These are phyloP conservation scores for Indri indri DNA, from an alignment of 2,113 vertebrate genomes.

Conservation along the genomic window DNA sequence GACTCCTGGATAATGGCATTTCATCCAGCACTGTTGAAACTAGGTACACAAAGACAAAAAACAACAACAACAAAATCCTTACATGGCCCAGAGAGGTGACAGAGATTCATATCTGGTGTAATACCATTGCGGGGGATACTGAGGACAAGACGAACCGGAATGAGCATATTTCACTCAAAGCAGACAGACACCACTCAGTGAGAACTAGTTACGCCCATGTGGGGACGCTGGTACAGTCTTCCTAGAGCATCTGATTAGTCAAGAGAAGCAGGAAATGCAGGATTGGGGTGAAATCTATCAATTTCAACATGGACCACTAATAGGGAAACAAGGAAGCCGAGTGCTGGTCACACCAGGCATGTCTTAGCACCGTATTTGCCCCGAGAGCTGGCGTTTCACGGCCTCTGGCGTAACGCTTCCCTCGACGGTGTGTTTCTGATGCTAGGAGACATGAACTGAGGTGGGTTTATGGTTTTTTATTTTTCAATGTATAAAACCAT, in stretches of 20 bases:
- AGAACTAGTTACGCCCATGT: not conserved
- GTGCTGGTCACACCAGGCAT: not conserved
- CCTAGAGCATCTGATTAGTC: not conserved
- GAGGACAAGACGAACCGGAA: not conserved
- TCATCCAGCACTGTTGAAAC: no score
- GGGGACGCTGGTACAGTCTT: not conserved
- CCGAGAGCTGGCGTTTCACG: not conserved
- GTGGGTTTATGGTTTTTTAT: not conserved
- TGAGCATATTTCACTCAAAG: not conserved
- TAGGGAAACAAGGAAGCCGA: no score
- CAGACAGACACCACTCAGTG: rapidly evolving
- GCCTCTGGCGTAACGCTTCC: no score
- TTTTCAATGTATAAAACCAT: not conserved
- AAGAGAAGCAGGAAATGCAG: not conserved
- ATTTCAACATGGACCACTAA: not conserved
- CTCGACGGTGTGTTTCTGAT: not conserved
- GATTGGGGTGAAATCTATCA: not conserved
- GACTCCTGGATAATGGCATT: not conserved
- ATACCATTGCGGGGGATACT: rapidly evolving
- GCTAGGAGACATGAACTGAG: not conserved
- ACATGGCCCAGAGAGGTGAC: no score
- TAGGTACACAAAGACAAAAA: not conserved
- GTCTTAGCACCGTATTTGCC: not conserved
- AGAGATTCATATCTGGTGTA: rapidly evolving
- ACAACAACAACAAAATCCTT: no score